Conservation (phyloP, 2,113 vertebrate species). For the Lepus americanus region DNA sequence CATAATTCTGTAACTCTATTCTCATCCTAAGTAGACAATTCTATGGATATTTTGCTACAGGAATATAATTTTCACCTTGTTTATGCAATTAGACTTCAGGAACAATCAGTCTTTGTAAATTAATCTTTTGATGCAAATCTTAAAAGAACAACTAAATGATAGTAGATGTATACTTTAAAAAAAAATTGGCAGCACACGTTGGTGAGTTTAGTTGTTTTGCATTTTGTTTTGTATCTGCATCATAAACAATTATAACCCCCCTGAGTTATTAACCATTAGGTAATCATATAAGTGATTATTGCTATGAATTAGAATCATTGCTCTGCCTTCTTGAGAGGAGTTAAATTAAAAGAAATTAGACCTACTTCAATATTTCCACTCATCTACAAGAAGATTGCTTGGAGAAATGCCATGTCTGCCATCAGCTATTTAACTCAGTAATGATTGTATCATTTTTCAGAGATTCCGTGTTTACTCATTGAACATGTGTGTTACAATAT, state of each 20-base stretch:
- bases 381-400: constrained; percentile 76
- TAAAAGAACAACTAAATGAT: constrained; percentile 37
- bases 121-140: constrained; percentile 35
- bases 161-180: background rate
- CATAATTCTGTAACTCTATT: background rate
- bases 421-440: constrained; percentile 76
- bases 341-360: constrained; percentile 80
- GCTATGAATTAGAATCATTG: constrained; percentile 69
- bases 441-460: constrained; percentile 69
- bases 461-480: constrained; percentile 81
- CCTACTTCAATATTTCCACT: constrained; percentile 65
- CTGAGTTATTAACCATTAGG: constrained; percentile 58
- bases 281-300: constrained; percentile 69
- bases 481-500: constrained; percentile 80
- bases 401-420: constrained; percentile 74
- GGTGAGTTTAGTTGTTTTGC: background rate
- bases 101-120: constrained; percentile 53
- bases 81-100: constrained; percentile 18
- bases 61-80: constrained; percentile 31
- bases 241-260: constrained; percentile 39
- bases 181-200: constrained; percentile 12
- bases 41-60: background rate
- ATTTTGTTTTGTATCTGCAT: constrained; percentile 21
- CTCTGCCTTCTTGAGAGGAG: constrained; percentile 48
- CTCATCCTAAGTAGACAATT: background rate